Conservation (phyloP, 2,113 vertebrate genomes). For the Pelodiscus sinensis region DNA sequence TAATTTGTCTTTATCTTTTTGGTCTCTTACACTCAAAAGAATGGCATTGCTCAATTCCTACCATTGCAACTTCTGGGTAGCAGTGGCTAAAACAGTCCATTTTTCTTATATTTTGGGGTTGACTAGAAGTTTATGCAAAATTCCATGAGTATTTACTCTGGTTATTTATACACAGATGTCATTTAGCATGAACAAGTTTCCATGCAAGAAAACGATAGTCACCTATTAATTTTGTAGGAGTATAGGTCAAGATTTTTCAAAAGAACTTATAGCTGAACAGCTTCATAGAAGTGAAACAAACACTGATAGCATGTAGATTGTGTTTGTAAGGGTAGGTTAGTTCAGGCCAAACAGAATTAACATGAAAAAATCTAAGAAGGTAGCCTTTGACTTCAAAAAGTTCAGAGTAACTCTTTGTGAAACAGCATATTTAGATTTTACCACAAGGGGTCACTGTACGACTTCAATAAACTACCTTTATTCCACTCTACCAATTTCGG, state of each 20-base stretch:
- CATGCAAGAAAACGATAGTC: not conserved
- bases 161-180: not conserved
- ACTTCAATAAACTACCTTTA: not conserved
- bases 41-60: not conserved
- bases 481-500: not conserved
- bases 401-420: not conserved
- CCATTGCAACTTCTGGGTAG: not conserved
- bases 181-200: not conserved
- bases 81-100: accelerated
- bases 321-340: not conserved
- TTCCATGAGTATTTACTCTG: not conserved
- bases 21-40: not conserved
- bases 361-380: not conserved
- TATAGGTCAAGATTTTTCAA: constrained; percentile 46
- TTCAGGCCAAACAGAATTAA: not conserved
- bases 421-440: not conserved
- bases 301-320: not conserved
- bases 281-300: constrained; percentile 12
- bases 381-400: not conserved
- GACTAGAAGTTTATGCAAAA: not conserved
- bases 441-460: constrained; percentile 71
- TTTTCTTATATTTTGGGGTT: not conserved
- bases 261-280: not conserved
- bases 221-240: not conserved
- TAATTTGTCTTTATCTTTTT: not conserved